Percentiles rank a stretch among this genome's conserved stretches.
Evolutionary conservation across 2,888 invertebrate genomes (phyloP).

Genomic region (Empis stercorea): DNA sequence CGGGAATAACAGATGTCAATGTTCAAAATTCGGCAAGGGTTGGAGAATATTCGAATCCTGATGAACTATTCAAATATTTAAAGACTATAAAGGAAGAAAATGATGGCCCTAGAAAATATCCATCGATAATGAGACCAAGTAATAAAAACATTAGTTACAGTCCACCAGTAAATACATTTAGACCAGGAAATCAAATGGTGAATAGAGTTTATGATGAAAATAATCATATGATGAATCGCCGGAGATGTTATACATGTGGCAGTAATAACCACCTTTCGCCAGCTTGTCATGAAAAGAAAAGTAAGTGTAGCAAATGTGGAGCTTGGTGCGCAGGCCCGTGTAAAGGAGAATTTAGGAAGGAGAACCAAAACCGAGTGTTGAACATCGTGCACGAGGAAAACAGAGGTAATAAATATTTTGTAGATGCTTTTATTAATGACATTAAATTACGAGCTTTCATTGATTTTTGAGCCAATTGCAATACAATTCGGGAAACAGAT

Average conservation of each 20-base stretch:
- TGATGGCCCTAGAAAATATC: not conserved
- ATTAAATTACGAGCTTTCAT: conserved; percentile 5
- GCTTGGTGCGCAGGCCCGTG: too few relatives aligned
- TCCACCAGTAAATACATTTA: not conserved
- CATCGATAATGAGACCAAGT: too few relatives aligned
- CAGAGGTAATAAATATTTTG: conserved; percentile 7
- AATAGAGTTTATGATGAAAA: too few relatives aligned
- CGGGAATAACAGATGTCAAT: conserved; percentile 5
- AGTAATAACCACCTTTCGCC: conserved; percentile 2
- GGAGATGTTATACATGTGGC: not conserved
- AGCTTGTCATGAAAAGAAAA: conserved; percentile 1
- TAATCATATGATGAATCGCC: not conserved
- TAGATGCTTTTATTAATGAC: conserved; percentile 2
- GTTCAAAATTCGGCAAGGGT: conserved; percentile 7
- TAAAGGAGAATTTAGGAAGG: not conserved
- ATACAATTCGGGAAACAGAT: not conserved
- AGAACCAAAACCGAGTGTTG: not conserved
- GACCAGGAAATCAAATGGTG: too few relatives aligned
- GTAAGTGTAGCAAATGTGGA: not conserved
- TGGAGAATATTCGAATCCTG: conserved; percentile 5
- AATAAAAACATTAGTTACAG: too few relatives aligned
- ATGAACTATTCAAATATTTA: conserved; percentile 6
- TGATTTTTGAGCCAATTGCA: conserved; percentile 6
- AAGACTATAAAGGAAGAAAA: conserved; percentile 3
- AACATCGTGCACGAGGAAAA: not conserved